Evolutionary conservation across 2,113 vertebrate species (phyloP).

Genomic region (Arizona elegans): DNA sequence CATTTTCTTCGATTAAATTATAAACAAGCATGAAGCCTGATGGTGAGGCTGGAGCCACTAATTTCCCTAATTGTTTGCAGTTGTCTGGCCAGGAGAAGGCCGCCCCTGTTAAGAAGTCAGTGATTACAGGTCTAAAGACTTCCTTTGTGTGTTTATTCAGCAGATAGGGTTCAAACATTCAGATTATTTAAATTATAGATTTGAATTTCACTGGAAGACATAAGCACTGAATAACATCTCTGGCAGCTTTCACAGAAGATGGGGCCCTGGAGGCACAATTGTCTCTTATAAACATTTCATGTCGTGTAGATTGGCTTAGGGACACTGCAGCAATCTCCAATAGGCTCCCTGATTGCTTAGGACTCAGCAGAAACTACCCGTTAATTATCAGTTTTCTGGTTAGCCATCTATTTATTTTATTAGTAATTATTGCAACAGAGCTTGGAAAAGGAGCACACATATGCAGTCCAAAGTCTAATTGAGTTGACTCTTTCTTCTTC

Average conservation of each 20-base stretch:
- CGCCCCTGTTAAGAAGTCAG: constrained; percentile 80
- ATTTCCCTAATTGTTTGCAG: constrained; percentile 99
- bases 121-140: constrained; percentile 96
- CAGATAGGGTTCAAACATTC: constrained; percentile 92
- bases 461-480: constrained; percentile 81
- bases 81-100: constrained; percentile 95
- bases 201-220: constrained; percentile 88
- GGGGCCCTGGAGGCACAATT: constrained; percentile 80
- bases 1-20: constrained; percentile 99
- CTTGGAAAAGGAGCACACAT: constrained; percentile 66
- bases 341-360: constrained; percentile 63
- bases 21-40: constrained; percentile 99
- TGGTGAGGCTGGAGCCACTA: constrained; percentile 99
- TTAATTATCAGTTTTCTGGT: constrained; percentile 87
- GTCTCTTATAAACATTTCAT: constrained; percentile 83
- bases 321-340: constrained; percentile 66
- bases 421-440: constrained; percentile 84
- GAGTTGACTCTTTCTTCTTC: constrained; percentile 52
- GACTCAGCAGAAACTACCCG: constrained; percentile 79
- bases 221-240: constrained; percentile 84
- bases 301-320: constrained; percentile 72
- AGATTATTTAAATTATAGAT: constrained; percentile 97
- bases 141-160: constrained; percentile 93
- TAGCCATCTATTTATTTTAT: constrained; percentile 87
- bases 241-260: constrained; percentile 81